Base-by-base conservation (phyloP, 2,888 invertebrate genomes). In the Dynastes grantii region DNA sequence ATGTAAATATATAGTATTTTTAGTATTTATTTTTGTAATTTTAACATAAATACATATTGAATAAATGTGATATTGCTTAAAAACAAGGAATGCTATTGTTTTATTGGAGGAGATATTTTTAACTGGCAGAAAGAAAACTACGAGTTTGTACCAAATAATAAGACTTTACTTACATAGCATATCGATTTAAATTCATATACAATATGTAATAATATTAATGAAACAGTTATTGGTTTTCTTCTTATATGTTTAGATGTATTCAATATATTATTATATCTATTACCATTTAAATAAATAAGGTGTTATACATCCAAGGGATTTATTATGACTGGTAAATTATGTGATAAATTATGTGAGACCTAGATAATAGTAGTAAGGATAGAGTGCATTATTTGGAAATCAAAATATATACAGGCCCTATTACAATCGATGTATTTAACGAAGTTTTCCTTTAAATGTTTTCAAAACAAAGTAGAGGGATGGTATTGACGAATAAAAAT, bases 161-260 rank as follows among this genome's bases (percentile, higher is more conserved):
- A 78, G 58, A 58, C 29, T 78, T 78, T 78, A 78, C 63, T 78
- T 78, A 78, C 77, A 76, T 76, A 73, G 73, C 73, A 55, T 51
- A 63, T 61, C 22, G 32, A 8, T 77, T 71, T 51, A 77, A 78
- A 73, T 78, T 78, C 78, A 78, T 63, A 73, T 78, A 78, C 78
- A 78, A 78, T 64, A 68, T 63, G 27, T 63, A 63, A 32, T 68
- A 49, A 68, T 55, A 53, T 53, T 53, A 55, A 16, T 16, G 22
- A 55, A 55, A 55, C 22, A 55, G 8, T 55, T 68, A 68, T 49
- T 68, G 45, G 27, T 13, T 27, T 32, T 63, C 13, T 63, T 13
- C 32, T 32, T 68, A 68, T 13, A 68, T 16, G 49, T 68, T 40
- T 61, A 75, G 45, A 75, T 55, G 55, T 75, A 75, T 61, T 61